These are phyloP conservation scores for Lucifuga dentata DNA, from an alignment of 2,113 vertebrate genomes.

Conservation along the genomic window DNA sequence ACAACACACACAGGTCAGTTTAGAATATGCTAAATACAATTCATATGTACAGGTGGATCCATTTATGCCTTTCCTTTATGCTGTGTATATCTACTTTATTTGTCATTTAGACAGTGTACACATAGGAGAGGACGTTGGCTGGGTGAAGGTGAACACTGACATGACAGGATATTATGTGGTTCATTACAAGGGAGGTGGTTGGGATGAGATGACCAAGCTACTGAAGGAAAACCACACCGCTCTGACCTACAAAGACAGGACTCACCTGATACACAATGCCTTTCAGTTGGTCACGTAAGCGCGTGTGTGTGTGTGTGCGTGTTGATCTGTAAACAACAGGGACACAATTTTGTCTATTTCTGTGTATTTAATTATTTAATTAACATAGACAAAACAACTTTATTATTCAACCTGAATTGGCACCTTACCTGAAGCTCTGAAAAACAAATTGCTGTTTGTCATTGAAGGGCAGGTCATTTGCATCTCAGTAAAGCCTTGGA, in stretches of 20 bases:
- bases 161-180: conserved; percentile 86
- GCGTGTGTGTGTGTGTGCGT: conserved; percentile 3
- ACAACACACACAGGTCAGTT: conserved; percentile 69
- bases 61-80: not conserved
- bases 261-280: conserved; percentile 83
- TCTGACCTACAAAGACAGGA: conserved; percentile 83
- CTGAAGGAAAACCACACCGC: conserved; percentile 83
- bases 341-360: not conserved
- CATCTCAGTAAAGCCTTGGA: conserved; percentile 77
- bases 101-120: conserved; percentile 74
- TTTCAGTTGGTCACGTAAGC: conserved; percentile 85
- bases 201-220: conserved; percentile 77
- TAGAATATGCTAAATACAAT: not conserved
- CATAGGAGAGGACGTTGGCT: conserved; percentile 74
- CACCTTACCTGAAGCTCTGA: conserved; percentile 2
- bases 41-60: not conserved
- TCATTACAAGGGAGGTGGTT: conserved; percentile 83
- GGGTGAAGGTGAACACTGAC: conserved; percentile 86
- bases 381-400: not conserved
- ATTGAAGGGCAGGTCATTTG: conserved; percentile 78
- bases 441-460: conserved; percentile 20
- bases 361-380: conserved; percentile 1
- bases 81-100: conserved; percentile 13
- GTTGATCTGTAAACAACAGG: not conserved
- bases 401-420: conserved; percentile 9